These are phyloP conservation scores for Paralichthys olivaceus DNA, from an alignment of 2,113 vertebrate species.

Conservation along the genomic window DNA sequence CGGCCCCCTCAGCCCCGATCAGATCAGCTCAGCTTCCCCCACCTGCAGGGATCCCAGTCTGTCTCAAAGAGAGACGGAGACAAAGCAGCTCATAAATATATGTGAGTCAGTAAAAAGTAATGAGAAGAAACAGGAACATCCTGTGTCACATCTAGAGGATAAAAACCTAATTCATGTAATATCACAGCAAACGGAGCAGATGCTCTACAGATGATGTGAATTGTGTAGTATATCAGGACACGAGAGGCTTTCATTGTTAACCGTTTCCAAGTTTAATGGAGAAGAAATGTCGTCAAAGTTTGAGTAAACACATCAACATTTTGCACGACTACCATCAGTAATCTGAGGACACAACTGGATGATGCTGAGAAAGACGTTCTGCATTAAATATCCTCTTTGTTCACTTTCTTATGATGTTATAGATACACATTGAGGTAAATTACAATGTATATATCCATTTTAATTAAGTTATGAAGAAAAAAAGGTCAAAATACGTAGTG, in stretches of 20 bases:
- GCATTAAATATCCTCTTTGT: neutral
- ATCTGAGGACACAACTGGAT: neutral
- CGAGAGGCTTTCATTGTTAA: conserved; percentile 15
- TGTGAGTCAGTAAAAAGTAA: conserved; percentile 37
- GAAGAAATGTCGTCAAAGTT: conserved; percentile 9
- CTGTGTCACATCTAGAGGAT: conserved; percentile 22
- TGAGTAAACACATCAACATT: conserved; percentile 1
- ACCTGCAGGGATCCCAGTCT: conserved; percentile 48
- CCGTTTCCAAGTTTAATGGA: conserved; percentile 19
- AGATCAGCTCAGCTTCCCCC: conserved; percentile 33
- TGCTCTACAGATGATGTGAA: conserved; percentile 36
- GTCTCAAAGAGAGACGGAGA: conserved; percentile 28
- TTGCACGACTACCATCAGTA: conserved; percentile 4
- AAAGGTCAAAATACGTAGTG: no score
- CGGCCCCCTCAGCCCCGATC: conserved; percentile 8
- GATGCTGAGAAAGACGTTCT: neutral
- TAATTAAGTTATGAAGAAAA: no score
- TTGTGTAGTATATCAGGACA: conserved; percentile 15
- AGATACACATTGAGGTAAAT: neutral
- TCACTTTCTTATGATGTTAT: neutral
- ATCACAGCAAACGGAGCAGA: conserved; percentile 33
- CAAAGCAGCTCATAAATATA: conserved; percentile 59
- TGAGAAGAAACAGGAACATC: conserved; percentile 36
- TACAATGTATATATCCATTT: no score
- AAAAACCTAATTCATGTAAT: conserved; percentile 11